A percentile compares a stretch with the other conserved stretches of the same genome.
Conservation (phyloP, 2,113 vertebrate species). For the Numenius arquata region DNA sequence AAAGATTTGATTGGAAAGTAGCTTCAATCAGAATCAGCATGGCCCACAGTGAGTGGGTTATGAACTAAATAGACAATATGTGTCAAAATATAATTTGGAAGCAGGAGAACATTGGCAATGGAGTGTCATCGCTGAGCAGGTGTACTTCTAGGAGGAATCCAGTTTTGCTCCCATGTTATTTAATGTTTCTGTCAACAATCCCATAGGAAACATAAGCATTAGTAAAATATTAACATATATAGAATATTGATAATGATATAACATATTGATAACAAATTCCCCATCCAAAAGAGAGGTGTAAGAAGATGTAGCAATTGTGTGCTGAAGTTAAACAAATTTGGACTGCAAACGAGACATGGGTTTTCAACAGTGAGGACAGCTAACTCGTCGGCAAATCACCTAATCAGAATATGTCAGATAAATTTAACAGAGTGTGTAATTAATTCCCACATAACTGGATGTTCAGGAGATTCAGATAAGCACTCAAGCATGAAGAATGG, state of each 20-base stretch:
- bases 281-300: background rate
- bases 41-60: background rate
- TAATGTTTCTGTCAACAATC: background rate
- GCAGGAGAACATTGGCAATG: background rate
- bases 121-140: background rate
- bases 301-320: background rate
- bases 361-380: background rate
- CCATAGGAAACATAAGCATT: background rate
- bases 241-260: background rate
- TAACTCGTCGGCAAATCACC: background rate
- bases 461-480: background rate
- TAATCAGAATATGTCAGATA: background rate
- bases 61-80: background rate
- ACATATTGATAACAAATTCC: background rate
- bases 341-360: background rate
- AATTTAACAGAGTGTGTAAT: background rate
- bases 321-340: background rate
- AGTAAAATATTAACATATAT: background rate
- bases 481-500: background rate
- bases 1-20: background rate
- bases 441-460: background rate
- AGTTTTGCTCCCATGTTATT: background rate
- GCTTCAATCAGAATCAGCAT: background rate
- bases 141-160: background rate
- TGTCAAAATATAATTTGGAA: background rate